Evolutionary conservation across 1,140 invertebrate genomes (phyloP).

Genomic region (Drosophila athabasca): DNA sequence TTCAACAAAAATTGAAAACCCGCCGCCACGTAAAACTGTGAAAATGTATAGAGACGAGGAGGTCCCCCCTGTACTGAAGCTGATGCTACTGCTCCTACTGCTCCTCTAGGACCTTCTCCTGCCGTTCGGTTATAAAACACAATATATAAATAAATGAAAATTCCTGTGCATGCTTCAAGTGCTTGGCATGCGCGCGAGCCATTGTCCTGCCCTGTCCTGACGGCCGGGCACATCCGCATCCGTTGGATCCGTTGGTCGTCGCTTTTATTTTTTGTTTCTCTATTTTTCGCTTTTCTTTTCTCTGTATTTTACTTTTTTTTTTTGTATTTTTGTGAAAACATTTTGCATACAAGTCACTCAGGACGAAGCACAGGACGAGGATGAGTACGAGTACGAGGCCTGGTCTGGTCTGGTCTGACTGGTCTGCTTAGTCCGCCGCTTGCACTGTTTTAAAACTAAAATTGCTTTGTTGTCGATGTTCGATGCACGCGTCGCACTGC

Average conservation of each 20-base stretch:
- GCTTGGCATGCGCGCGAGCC: slow-evolving; percentile 75
- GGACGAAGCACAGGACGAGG: slow-evolving; percentile 2
- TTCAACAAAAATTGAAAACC: slow-evolving; percentile 78
- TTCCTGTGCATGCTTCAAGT: slow-evolving; percentile 81
- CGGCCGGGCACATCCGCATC: slow-evolving; percentile 57
- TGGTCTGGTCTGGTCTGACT: slow-evolving; percentile 12
- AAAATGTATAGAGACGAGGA: slow-evolving; percentile 55
- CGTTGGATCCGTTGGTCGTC: slow-evolving; percentile 63
- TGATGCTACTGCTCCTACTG: slow-evolving; percentile 24
- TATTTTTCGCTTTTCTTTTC: slow-evolving; percentile 40
- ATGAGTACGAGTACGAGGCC: slow-evolving; percentile 19
- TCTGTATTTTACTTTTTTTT: slow-evolving; percentile 4
- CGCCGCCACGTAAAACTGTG: slow-evolving; percentile 61
- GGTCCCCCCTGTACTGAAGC: background rate
- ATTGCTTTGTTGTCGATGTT: slow-evolving; percentile 81
- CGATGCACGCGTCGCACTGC: slow-evolving; percentile 71
- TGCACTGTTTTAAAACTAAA: slow-evolving; percentile 73
- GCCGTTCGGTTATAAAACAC: slow-evolving; percentile 73
- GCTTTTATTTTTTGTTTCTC: slow-evolving; percentile 40
- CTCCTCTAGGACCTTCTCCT: slow-evolving; percentile 19
- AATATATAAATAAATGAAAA: slow-evolving; percentile 82
- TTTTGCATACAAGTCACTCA: slow-evolving; percentile 81
- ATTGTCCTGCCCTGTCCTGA: slow-evolving; percentile 60
- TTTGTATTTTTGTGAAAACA: slow-evolving; percentile 57
- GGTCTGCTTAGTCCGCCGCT: slow-evolving; percentile 57